Evolutionary conservation across 2,888 invertebrate genomes (phyloP), one percentile per base, ranked within the genome.

Genomic region (Heliconius erato): DNA sequence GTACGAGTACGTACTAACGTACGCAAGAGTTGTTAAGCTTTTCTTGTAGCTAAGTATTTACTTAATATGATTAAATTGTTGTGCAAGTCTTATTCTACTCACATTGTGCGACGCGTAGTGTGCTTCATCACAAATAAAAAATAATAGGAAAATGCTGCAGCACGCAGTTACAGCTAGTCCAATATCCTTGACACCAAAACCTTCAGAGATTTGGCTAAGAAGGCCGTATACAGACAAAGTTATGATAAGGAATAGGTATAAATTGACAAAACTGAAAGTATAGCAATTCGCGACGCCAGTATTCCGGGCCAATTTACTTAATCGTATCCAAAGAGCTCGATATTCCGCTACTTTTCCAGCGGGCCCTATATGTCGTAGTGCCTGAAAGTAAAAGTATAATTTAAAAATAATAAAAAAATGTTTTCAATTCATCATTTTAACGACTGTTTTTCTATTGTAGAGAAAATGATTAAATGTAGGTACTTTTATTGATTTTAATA

Each of bases 211-310:
- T 91, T 97, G 97, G 19, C 97, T 97, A 89, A 98, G 95, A 3
- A 98, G 92, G 0, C 98, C 97, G 87, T 98, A 98, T 87, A 98
- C 97, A 0, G 97, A 97, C n/a, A 98, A 91, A 0, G 97, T 98
- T 79, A 98, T 97, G 82, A 97, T 97, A 19, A 97, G 96, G 89
- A 98, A 98, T 19, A 98, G 94, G 89, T 97, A 97, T 6, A 97
- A 93, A 88, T 96, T 97, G 82, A 97, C 93, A 87, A 97, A 97
- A 3, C 97, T 97, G 85, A 97, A 96, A 0, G 97, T 97, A 87
- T 97, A 97, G 87, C 97, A 97, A 86, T 97, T 96, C 4, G 97
- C 97, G 72, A 97, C 96, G 83, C 97, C 97, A 0, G 97, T 97
- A 87, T 97, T 97, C 35, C 97, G 93, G 0, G 97, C 97, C 16